These are phyloP conservation scores for Chloroceryle amazona DNA, from an alignment of 2,797 vertebrate genomes.

Conservation along the genomic window DNA sequence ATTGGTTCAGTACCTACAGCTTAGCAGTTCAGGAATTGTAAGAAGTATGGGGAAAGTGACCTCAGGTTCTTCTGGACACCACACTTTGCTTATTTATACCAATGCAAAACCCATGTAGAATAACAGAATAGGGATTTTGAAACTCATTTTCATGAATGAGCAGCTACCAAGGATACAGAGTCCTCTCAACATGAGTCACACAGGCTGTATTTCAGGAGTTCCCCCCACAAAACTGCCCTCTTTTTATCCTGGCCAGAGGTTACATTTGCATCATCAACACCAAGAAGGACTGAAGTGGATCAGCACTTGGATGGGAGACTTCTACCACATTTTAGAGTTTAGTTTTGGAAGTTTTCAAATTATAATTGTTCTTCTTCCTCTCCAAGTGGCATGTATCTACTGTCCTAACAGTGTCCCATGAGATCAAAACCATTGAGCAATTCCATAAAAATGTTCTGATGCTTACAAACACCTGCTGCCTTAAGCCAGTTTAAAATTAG, in stretches of 20 bases:
- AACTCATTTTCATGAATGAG: not conserved
- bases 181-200: not conserved
- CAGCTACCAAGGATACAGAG: not conserved
- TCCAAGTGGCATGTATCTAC: not conserved
- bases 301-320: not conserved
- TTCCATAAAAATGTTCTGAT: not conserved
- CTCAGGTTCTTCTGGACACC: not conserved
- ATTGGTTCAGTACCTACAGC: not conserved
- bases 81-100: not conserved
- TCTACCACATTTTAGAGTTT: not conserved
- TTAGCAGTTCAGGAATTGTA: rapidly evolving
- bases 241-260: not conserved
- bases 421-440: not conserved
- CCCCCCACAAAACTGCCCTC: no score
- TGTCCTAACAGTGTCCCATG: not conserved
- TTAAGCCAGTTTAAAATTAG: not conserved
- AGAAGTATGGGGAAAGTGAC: not conserved
- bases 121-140: not conserved
- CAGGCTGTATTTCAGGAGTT: not conserved
- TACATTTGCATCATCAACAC: not conserved
- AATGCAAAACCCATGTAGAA: not conserved
- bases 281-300: not conserved
- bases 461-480: not conserved
- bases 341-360: not conserved
- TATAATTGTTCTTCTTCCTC: not conserved